Evolutionary conservation across 1,140 invertebrate genomes (phyloP), one percentile per base, ranked within the genome.

Genomic region (Drosophila sechellia): DNA sequence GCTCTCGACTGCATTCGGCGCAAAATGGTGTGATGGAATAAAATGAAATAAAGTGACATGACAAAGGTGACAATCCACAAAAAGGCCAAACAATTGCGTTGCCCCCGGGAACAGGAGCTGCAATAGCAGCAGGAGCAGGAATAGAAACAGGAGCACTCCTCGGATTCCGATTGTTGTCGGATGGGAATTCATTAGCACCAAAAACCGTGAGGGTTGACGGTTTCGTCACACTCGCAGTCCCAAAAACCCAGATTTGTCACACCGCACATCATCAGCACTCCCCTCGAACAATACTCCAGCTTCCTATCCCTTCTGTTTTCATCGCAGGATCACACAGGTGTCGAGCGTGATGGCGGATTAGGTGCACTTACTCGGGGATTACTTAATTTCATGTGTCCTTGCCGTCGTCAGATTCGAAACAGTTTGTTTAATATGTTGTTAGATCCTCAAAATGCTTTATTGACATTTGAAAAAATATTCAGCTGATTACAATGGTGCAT

Each of bases 31-130:
- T 56, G 66, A 75, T 64, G 72, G 43, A 74, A 73, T 72, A 73
- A 76, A 54, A 81, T 52, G 52, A 71, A 71, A 80, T 69, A 86
- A 80, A 85, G 77, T 85, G 84, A 79, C 79, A 84, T 71, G 84
- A 89, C 85, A 89, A 89, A 89, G 84, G 84, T 89, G 84, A 89
- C 84, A 89, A 89, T 70, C 84, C 85, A 89, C 84, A 89, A 89
- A 89, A 84, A 89, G 84, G 85, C 77, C 77, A 80, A 89, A 89
- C 85, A 89, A 89, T 80, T 74, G 68, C 72, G 81, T 65, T 86
- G 64, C 55, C 56, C 70, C 63, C 37, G 13, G 37, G 37, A 39
- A 39, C 45, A 76, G 59, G 59, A 57, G 45, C 64, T 65, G 55
- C 20, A 50, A 39, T 45, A 75, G 54, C 42, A 71, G 37, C 42